These are phyloP conservation scores for Xenopus petersii DNA, from an alignment of 2,797 vertebrate genomes.

Conservation along the genomic window DNA sequence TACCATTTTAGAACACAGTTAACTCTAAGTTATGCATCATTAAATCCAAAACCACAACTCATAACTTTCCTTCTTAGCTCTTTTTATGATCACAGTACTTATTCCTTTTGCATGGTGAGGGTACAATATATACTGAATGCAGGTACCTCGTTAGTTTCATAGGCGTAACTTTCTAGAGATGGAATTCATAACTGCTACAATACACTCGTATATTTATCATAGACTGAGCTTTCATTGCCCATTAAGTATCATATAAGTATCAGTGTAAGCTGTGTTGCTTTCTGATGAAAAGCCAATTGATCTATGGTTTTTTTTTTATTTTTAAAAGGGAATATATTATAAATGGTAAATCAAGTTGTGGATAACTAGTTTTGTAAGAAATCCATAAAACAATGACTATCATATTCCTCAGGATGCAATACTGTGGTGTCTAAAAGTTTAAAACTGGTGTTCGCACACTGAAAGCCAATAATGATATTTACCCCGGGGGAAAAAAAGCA, in stretches of 20 bases:
- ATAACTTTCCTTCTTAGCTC: neutral
- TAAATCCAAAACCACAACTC: neutral
- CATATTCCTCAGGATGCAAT: conserved; percentile 7
- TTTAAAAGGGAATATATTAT: too few species aligned
- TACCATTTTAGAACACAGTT: neutral
- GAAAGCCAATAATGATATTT: conserved; percentile 20
- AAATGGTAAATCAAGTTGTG: neutral
- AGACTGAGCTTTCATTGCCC: too few species aligned
- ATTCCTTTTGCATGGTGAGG: too few species aligned
- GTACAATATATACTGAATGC: too few species aligned
- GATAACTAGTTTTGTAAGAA: conserved; percentile 18
- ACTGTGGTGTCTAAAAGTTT: neutral
- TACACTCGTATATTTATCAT: too few species aligned
- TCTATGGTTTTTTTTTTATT: too few species aligned
- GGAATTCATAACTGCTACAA: too few species aligned
- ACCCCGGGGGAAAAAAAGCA: conserved; percentile 12
- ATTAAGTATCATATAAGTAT: too few species aligned
- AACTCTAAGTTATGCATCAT: neutral
- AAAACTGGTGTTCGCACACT: neutral
- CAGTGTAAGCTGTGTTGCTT: too few species aligned
- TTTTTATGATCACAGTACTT: neutral
- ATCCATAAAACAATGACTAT: conserved; percentile 13
- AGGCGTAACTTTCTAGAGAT: too few species aligned
- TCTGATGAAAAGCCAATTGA: too few species aligned
- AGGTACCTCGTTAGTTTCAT: too few species aligned